Base-by-base conservation (phyloP, 1,140 invertebrate genomes). In the Caerostris darwini region DNA sequence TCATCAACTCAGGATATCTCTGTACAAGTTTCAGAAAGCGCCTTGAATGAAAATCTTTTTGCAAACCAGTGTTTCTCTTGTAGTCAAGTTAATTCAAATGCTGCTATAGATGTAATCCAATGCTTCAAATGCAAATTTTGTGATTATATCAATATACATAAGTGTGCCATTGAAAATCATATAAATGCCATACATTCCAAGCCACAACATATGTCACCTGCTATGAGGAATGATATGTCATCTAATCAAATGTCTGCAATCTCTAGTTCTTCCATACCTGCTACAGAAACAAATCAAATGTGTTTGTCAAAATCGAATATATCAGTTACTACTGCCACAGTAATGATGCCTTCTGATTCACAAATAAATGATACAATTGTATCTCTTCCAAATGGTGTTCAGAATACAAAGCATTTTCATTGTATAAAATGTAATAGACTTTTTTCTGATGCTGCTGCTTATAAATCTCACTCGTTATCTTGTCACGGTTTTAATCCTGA, bases 41-140 rank as follows among this genome's bases (percentile, higher is more conserved):
- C 57, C 57, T 54, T 57, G n/a, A 67, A 5, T 77, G 67, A 82
- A 67, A 94, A 54, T 85, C 50, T 54, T 7, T 53, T 69, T 19
- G 87, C 67, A 17, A 56, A 17, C 14, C n/a, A 34, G n/a, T 94
- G 93, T 77, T 90, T 85, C 50, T 92, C 94, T 88, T 92, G 83
- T 88, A 87, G 50, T 19, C 34, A 94, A 81, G 53, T 92, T 34
- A 69, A 19, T 53, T 12, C 53, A 59, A 61, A 61, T 12, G 17
- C 90, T 12, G 19, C 82, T 61, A 92, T 95, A 71, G 94, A 94
- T 85, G 82, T 86, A 19, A 82, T 86, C 14, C 71, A 91, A n/a
- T 95, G 95, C 69, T 95, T 81, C 56, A 95, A 95, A 61, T 95
- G 95, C 56, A 93, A 91, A 54, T 93, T 94, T 91, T 95, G 95